A percentile compares a stretch with the other conserved stretches of the same genome.
phyloP scores from a whole-genome alignment of 2,888 invertebrate species.

The Phortica okadai region DNA sequence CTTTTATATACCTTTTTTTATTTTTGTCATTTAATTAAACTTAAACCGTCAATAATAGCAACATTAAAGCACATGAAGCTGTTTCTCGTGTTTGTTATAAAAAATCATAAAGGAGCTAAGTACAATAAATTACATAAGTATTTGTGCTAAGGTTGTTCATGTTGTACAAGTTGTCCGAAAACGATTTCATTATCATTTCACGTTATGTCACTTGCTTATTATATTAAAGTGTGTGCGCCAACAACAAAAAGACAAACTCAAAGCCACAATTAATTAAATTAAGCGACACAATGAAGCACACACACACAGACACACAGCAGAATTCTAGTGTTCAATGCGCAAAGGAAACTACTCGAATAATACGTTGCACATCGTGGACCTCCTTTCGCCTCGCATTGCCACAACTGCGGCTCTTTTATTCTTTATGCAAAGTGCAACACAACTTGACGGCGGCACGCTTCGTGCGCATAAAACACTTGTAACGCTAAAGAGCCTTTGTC shows the following conservation, averaged over 20 bases:
- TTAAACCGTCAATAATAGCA: slow-evolving; percentile 46
- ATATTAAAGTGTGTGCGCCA: background rate
- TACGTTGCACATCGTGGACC: background rate
- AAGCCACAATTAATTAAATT: slow-evolving; percentile 25
- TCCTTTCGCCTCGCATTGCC: background rate
- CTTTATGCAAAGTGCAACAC: slow-evolving; percentile 3
- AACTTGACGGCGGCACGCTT: slow-evolving; percentile 7
- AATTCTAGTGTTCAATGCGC: background rate
- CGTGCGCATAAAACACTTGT: slow-evolving; percentile 21
- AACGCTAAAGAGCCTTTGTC: background rate
- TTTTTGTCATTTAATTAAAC: slow-evolving; percentile 47
- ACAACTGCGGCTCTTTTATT: background rate
- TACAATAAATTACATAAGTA: no score
- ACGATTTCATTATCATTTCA: no score
- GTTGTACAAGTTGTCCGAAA: no score
- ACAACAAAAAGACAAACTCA: background rate
- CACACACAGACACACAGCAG: background rate
- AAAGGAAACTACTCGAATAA: slow-evolving; percentile 7
- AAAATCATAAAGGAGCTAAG: no score
- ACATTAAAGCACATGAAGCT: background rate
- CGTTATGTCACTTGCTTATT: no score
- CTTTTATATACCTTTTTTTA: slow-evolving; percentile 36
- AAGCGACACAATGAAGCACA: slow-evolving; percentile 4
- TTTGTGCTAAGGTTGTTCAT: no score
- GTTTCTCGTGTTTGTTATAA: background rate